Evolutionary conservation across 1,140 invertebrate species (phyloP), one percentile per base, ranked within the genome.

Genomic region (Bursaphelenchus mucronatus): DNA sequence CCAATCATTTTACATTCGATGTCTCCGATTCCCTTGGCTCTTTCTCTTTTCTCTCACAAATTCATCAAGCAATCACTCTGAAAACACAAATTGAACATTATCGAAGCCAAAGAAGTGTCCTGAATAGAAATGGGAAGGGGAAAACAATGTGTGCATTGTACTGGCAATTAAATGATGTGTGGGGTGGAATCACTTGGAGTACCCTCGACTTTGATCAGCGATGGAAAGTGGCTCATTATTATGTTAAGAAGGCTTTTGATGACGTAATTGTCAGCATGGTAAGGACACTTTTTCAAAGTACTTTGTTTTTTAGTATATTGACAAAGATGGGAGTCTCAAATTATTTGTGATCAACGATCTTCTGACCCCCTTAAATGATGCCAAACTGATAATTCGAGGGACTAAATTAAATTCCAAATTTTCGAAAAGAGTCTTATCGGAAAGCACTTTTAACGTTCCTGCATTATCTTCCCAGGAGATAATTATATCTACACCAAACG

Each of bases 91-190:
- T 90, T 0, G 93, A 97, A 82, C 87, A 87, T 70, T 96, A 96
- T 82, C 85, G 45, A 15, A 76, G 74, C 51, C 81, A 76, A 54
- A 67, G 79, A 15, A 59, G 63, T 40, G 39, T 50, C 21, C 19
- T 82, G 17, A 69, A 78, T 19, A 55, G 58, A 10, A 66, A 75
- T 63, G 82, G 83, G 9, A 41, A 76, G 61, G 83, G 83, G 1
- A 70, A 83, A 39, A 87, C 85, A 0, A 97, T 95, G 90, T 95
- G 95, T 13, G 92, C 94, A 13, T 85, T 99, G 46, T 98, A 97
- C 83, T 99, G 96, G 96, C 95, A 98, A 82, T 82, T 98, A 0
- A 97, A 98, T 83, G 94, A 98, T 82, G 90, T 97, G 41, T 97
- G 94, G 95, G 89, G 90, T 78, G 93, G 91, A 9, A 92, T 94